Evolutionary conservation across 2,113 vertebrate genomes (phyloP).

Genomic region (Anguilla rostrata): DNA sequence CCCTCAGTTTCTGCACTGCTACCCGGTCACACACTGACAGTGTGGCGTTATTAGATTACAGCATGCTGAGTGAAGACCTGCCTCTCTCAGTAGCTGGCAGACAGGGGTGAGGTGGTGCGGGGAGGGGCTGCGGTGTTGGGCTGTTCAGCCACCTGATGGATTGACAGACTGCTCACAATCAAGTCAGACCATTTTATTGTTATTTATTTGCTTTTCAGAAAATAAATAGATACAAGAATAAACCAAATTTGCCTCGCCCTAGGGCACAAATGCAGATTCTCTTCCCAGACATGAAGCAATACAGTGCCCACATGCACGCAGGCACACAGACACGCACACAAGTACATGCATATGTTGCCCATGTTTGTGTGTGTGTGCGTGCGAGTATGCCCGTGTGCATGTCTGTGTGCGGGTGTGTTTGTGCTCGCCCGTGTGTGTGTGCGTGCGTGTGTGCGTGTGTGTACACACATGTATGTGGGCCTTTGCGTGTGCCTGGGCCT

Average conservation of each 20-base stretch:
- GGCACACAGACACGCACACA: too few relatives aligned
- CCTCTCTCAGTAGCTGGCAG: slow-evolving; percentile 65
- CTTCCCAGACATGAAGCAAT: not conserved
- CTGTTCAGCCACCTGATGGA: slow-evolving; percentile 43
- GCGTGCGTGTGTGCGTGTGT: not conserved
- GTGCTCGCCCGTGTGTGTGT: not conserved
- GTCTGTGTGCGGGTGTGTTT: not conserved
- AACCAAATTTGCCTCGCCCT: not conserved
- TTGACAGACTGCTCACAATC: slow-evolving; percentile 49
- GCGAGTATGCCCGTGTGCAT: too few relatives aligned
- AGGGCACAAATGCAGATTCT: not conserved
- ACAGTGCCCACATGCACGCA: too few relatives aligned
- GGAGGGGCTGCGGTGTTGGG: not conserved
- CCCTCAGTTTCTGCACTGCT: slow-evolving; percentile 25
- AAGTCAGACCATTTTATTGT: not conserved
- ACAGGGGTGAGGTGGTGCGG: slow-evolving; percentile 34
- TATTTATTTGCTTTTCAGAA: not conserved
- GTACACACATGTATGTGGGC: slow-evolving; percentile 16
- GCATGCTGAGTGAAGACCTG: slow-evolving; percentile 57
- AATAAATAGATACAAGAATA: slow-evolving; percentile 13
- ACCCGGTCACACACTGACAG: slow-evolving; percentile 47
- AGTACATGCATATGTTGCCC: too few relatives aligned
- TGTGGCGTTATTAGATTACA: slow-evolving; percentile 50
- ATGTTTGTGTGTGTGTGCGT: too few relatives aligned
- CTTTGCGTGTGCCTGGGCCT: slow-evolving; percentile 3